A percentile compares a stretch with the other conserved stretches of the same genome.
phyloP scores from a whole-genome alignment of 2,888 invertebrate species.

The Lasioglossum villosulum region DNA sequence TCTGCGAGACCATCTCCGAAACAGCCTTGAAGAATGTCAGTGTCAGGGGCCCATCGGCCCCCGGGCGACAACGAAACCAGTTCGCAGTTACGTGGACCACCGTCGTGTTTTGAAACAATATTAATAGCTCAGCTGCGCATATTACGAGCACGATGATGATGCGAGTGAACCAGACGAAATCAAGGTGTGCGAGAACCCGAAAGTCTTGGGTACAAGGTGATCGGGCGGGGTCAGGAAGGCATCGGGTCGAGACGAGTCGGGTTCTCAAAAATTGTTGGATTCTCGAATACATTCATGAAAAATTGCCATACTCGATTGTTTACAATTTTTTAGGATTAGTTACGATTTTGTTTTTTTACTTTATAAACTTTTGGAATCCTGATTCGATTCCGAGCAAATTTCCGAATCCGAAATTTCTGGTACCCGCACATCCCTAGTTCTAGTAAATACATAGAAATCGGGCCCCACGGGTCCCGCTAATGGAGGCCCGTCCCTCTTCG shows the following conservation, averaged over 20 bases:
- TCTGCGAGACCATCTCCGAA: constrained; percentile 58
- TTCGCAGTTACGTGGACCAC: constrained; percentile 73
- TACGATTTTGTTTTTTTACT: too few relatives aligned
- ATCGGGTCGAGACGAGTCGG: not conserved
- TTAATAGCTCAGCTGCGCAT: constrained; percentile 70
- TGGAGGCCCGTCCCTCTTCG: constrained; percentile 1
- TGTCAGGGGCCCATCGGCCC: constrained; percentile 78
- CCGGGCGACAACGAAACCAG: constrained; percentile 77
- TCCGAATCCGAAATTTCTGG: not conserved
- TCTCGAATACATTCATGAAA: not conserved
- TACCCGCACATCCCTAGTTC: not conserved
- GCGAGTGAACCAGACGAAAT: constrained; percentile 7
- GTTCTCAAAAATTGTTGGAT: not conserved
- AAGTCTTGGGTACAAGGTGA: not conserved
- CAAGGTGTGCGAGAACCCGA: not conserved
- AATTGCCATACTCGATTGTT: too few relatives aligned
- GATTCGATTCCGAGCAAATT: not conserved
- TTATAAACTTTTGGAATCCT: not conserved
- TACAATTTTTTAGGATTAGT: too few relatives aligned
- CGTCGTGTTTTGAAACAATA: constrained; percentile 76
- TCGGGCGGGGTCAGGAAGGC: not conserved
- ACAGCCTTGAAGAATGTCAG: constrained; percentile 81
- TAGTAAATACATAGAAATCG: not conserved
- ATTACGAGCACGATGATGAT: constrained; percentile 23
- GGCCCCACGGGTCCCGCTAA: constrained; percentile 10